Percentiles rank a stretch among this genome's conserved stretches.
Evolutionary conservation across 2,113 vertebrate species (phyloP).

Genomic region (Paradoxurus hermaphroditus): DNA sequence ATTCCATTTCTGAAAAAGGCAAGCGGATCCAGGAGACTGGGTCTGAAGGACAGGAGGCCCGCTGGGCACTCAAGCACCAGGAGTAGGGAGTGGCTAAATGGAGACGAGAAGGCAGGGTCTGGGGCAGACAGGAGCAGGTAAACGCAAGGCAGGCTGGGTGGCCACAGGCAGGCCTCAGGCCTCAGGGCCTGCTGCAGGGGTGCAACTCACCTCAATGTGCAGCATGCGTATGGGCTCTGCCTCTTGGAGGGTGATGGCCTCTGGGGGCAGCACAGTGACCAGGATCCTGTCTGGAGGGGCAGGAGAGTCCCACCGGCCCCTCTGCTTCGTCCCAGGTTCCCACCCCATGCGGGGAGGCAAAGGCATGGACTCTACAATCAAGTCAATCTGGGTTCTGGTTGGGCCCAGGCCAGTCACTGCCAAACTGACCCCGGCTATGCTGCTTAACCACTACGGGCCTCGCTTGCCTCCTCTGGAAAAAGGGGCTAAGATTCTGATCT

Average conservation of each 20-base stretch:
- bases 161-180: not conserved
- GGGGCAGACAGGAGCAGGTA: not conserved
- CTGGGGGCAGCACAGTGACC: conserved; percentile 65
- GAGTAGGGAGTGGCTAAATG: not conserved
- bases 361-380: not conserved
- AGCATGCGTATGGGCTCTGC: conserved; percentile 74
- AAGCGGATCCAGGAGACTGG: not conserved
- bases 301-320: not conserved
- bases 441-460: not conserved
- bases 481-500: not conserved
- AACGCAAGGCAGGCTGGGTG: not conserved
- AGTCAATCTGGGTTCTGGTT: not conserved
- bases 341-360: not conserved
- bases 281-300: conserved; percentile 10
- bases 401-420: not conserved
- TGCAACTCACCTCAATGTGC: conserved; percentile 78
- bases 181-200: not conserved
- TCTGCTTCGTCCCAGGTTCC: not conserved
- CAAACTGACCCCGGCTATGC: not conserved
- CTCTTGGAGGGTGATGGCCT: conserved; percentile 87
- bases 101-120: not conserved
- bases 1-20: not conserved
- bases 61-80: not conserved
- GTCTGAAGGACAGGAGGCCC: not conserved
- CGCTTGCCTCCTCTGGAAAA: not conserved